A percentile compares a stretch with the other conserved stretches of the same genome.
Conservation (phyloP, 2,113 vertebrate species). For the Geococcyx californianus region DNA sequence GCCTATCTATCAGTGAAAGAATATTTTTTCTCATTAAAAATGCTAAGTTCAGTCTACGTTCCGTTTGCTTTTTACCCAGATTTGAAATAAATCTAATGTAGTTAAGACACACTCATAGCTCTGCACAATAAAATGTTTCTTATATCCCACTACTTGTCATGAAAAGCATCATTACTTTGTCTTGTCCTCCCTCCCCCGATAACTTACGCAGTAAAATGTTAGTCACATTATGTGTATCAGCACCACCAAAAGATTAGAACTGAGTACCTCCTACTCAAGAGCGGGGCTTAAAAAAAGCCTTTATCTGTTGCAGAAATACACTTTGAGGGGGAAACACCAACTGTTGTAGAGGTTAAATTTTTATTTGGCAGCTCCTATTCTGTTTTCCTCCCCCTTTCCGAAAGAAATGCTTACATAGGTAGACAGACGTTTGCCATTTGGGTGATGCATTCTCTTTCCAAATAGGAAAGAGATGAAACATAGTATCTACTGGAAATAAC, state of each 20-base stretch:
- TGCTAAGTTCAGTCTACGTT: neutral
- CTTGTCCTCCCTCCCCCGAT: neutral
- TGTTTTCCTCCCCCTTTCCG: neutral
- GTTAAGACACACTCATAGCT: neutral
- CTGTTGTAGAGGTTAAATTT: neutral
- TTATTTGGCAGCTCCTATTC: neutral
- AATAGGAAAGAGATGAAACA: neutral
- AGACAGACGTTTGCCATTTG: neutral
- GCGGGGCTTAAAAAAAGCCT: neutral
- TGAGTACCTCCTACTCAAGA: constrained; percentile 13
- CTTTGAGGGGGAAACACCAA: constrained; percentile 8
- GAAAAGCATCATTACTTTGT: constrained; percentile 9
- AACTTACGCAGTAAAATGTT: neutral
- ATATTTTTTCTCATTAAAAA: neutral
- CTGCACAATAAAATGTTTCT: neutral
- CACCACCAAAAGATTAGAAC: neutral
- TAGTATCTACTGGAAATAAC: neutral
- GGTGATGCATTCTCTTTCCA: neutral
- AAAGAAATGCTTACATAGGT: neutral
- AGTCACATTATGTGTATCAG: neutral
- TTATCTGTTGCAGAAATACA: constrained; percentile 37
- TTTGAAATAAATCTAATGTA: neutral
- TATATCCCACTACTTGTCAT: neutral
- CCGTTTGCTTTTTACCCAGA: neutral
- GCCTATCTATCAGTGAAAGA: neutral